Evolutionary conservation across 2,888 invertebrate genomes (phyloP).

Genomic region (Sussaba pulchella): DNA sequence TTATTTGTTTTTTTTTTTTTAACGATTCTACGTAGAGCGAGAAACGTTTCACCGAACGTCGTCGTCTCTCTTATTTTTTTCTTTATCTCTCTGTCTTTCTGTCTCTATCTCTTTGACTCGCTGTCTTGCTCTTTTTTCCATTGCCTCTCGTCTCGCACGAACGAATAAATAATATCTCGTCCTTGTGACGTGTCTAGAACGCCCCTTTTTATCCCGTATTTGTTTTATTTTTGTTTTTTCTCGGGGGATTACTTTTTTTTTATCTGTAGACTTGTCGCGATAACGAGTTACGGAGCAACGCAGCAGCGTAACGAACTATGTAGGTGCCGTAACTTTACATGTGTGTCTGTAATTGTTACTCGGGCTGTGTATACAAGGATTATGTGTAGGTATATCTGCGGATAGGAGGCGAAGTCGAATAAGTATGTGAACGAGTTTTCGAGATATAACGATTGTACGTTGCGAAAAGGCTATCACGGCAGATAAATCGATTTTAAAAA

Average conservation of each 20-base stretch:
- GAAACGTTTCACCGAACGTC: too few species aligned
- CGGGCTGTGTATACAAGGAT: conserved; percentile 1
- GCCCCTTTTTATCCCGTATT: conserved; percentile 7
- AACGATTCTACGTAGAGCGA: too few species aligned
- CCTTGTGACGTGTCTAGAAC: conserved; percentile 38
- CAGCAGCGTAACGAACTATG: conserved; percentile 27
- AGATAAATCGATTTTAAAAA: too few species aligned
- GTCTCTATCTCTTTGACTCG: conserved; percentile 10
- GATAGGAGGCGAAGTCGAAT: too few species aligned
- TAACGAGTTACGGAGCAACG: conserved; percentile 50
- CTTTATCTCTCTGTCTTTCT: conserved; percentile 28
- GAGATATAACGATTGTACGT: too few species aligned
- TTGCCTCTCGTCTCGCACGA: conserved; percentile 15
- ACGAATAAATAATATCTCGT: conserved; percentile 26
- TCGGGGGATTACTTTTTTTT: too few species aligned
- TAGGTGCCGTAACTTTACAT: conserved; percentile 57
- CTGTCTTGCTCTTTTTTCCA: neutral
- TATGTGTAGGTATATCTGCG: too few species aligned
- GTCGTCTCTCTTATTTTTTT: too few species aligned
- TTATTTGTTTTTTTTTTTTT: too few species aligned
- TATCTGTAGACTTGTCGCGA: conserved; percentile 17
- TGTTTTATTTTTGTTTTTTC: conserved; percentile 35
- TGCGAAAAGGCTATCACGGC: too few species aligned
- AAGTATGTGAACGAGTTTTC: too few species aligned
- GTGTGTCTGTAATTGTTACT: conserved; percentile 31